Base-by-base conservation (phyloP, 2,797 vertebrate species). In the Neoniphon sammara region DNA sequence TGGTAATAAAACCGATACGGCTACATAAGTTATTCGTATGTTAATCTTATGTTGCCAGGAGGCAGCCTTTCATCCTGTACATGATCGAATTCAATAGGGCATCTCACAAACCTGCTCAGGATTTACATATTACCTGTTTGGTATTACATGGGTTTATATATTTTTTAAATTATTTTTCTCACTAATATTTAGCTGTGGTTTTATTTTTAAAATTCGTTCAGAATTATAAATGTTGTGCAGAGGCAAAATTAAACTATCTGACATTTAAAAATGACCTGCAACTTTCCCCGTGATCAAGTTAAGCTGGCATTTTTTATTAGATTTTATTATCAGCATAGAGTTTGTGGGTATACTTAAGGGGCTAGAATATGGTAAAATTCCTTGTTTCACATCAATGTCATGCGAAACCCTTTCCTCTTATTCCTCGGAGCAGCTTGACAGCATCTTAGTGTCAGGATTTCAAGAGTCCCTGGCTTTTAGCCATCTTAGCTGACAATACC, bases 381-480 rank as follows among this genome's bases (percentile, higher is more conserved):
- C 88, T 84, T 89, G 80, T 88, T 89, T 88, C 76, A 77, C 74
- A 77, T 86, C 76, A 81, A 59, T 86, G 78, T 91, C 87, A 86
- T 46, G 66, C 21, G 47, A 58, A 69, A 50, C 23, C 42, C 70
- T 44, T 64, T 70, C 34, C 78, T 83, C 65, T 73, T 58, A 60
- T 87, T 89, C 82, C 81, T 80, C 66, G 39, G 72, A 84, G 86
- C 88, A 80, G 78, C 83, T 78, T 88, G 89, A 91, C 91, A 90
- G 85, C 82, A 85, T 91, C 85, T 90, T 88, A 91, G 84, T 92
- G 91, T 93, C 86, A 89, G 83, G 88, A 91, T 89, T 93, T 90
- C 55, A 73, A 80, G 84, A 86, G 85, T 83, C 73, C 64, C 87
- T 82, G 89, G 85, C 91, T 93, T 85, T 85, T 79, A 85, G 91